phyloP scores from a whole-genome alignment of 1,140 invertebrate genomes.

The Melipona quadrifasciata region DNA sequence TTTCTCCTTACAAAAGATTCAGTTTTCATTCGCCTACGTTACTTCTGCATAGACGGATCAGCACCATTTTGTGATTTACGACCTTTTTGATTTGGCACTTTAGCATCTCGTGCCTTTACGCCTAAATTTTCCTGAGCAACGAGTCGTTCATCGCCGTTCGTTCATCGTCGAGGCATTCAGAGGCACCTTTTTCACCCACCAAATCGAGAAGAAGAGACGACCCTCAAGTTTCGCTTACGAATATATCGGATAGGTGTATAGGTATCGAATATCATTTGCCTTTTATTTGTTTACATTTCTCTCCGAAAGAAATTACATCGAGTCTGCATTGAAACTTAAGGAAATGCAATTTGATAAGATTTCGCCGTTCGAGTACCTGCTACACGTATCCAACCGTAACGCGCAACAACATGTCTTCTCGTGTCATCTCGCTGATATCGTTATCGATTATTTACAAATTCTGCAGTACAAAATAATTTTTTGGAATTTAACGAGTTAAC shows the following conservation, averaged over 20 bases:
- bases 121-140: constrained; percentile 56
- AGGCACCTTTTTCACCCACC: constrained; percentile 51
- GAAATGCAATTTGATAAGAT: background rate
- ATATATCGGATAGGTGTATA: constrained; percentile 11
- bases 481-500: constrained; percentile 39
- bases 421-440: constrained; percentile 3
- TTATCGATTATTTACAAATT: constrained; percentile 52
- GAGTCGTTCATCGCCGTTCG: constrained; percentile 34
- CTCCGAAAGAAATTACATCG: background rate
- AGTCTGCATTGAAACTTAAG: background rate
- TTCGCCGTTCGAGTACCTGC: background rate
- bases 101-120: constrained; percentile 46
- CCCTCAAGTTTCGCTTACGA: constrained; percentile 4
- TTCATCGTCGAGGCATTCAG: constrained; percentile 46
- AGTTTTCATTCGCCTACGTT: constrained; percentile 32
- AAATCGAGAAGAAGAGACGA: constrained; percentile 39
- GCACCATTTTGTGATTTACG: constrained; percentile 38
- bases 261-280: background rate
- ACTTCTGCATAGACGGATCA: constrained; percentile 25
- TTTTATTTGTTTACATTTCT: too few relatives aligned
- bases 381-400: constrained; percentile 4
- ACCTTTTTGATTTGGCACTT: constrained; percentile 57
- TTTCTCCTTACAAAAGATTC: constrained; percentile 34
- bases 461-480: constrained; percentile 53
- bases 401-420: background rate